Base-by-base conservation (phyloP, 2,888 invertebrate species). In the Drosophila limbata region DNA sequence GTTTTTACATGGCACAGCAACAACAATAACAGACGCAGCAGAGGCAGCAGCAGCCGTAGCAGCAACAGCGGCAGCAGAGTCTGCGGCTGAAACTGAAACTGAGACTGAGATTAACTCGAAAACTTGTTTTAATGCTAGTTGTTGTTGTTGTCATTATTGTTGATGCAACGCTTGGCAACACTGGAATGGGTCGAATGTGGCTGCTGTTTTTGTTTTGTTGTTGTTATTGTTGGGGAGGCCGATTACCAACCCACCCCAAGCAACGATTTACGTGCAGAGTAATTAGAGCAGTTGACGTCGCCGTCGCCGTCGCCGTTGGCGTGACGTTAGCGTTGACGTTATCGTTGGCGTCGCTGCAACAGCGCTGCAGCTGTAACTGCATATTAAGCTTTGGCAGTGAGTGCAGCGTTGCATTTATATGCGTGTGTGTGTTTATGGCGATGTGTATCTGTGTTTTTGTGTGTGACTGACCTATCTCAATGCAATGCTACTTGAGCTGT, bases 381-480 rank as follows among this genome's bases (percentile, higher is more conserved):
- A 77, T 53, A 62, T 66, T 55, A 61, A 84, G 87, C 79, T 76
- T 69, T 59, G 62, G 37, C 77, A 79, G 79, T 70, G 69, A 76
- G 48, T 73, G 73, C 79, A 69, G 60, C 79, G 81, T 76, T 86
- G 84, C 82, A 85, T 66, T 83, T 69, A 51, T 61, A 37, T 71
- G 76, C 64, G 67, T 61, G 56, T 52, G 50, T 61, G 48, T 63
- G 37, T 8, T 37, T 37, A 37, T n/a, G n/a, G n/a, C 48, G 66
- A 25, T 62, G 50, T 73, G 51, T 69, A 44, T 73, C 51, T 63
- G 59, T 69, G 71, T 71, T 63, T 76, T 64, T 68, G 79, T 77
- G 69, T 86, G 90, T 89, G 90, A 90, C 90, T 90, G 90, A 90
- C 90, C 90, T 90, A 89, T 83, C 90, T 89, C 90, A 90, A 90